Conservation (phyloP, 2,888 invertebrate species). For the Bhutanitis thaidina region DNA sequence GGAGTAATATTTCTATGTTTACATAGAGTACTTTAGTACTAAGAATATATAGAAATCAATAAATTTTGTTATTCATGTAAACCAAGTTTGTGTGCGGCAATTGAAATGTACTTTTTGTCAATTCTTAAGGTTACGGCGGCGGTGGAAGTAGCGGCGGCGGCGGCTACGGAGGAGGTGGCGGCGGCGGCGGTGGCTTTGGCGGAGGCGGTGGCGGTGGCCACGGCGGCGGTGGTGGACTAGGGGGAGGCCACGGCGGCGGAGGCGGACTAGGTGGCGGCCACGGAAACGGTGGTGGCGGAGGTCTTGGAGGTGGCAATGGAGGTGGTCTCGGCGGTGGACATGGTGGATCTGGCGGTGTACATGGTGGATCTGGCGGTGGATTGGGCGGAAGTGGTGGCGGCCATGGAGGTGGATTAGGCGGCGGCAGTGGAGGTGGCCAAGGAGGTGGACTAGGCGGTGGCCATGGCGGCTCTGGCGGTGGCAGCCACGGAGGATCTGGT, state of each 20-base stretch:
- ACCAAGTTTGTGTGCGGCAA: too few species aligned
- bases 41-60: too few species aligned
- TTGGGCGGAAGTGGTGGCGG: constrained; percentile 25
- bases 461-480: constrained; percentile 13
- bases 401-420: constrained; percentile 14
- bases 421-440: constrained; percentile 27
- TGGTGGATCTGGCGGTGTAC: constrained; percentile 19
- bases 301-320: constrained; percentile 23
- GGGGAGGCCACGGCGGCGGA: constrained; percentile 22
- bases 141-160: constrained; percentile 40
- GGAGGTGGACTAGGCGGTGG: constrained; percentile 21
- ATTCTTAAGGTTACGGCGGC: constrained; percentile 30
- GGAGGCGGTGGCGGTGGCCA: constrained; percentile 24
- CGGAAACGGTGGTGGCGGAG: constrained; percentile 18
- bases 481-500: constrained; percentile 23
- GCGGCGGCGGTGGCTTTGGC: constrained; percentile 28
- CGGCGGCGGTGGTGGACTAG: constrained; percentile 31
- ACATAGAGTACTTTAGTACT: too few species aligned
- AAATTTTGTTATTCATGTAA: too few species aligned
- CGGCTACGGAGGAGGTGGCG: constrained; percentile 26
- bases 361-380: constrained; percentile 21
- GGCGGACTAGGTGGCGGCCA: constrained; percentile 21
- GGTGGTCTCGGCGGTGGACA: constrained; percentile 25
- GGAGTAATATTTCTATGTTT: too few species aligned
- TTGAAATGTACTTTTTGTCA: too few species aligned